These are phyloP conservation scores for Ypsolopha scabrella DNA, from an alignment of 2,888 invertebrate genomes.

Conservation along the genomic window DNA sequence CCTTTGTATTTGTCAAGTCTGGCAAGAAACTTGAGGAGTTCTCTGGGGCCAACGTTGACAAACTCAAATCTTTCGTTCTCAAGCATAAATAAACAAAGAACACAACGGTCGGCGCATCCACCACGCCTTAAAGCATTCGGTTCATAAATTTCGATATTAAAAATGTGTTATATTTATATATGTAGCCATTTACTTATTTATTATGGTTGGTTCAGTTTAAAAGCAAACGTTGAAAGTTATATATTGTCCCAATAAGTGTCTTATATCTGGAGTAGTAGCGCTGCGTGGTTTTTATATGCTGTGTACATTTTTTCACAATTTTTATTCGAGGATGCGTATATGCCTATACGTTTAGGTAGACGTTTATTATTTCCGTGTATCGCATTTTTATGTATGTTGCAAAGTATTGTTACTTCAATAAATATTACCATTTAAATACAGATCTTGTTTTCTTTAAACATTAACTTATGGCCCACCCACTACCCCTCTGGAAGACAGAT, in stretches of 20 bases:
- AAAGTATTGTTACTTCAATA: conserved; percentile 62
- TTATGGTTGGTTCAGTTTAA: too few species aligned
- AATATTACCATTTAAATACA: conserved; percentile 12
- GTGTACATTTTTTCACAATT: conserved; percentile 6
- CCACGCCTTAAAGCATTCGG: too few species aligned
- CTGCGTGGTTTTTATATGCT: neutral
- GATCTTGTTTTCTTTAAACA: too few species aligned
- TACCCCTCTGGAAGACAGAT: too few species aligned
- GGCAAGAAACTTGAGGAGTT: conserved; percentile 76
- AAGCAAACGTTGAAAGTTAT: too few species aligned
- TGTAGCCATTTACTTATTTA: too few species aligned
- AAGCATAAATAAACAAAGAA: conserved; percentile 62
- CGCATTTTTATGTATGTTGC: conserved; percentile 40
- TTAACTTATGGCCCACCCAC: too few species aligned
- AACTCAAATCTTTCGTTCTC: conserved; percentile 72
- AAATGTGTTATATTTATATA: too few species aligned
- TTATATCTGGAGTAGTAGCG: neutral
- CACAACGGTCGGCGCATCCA: too few species aligned
- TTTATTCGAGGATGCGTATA: neutral
- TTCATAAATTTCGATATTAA: too few species aligned
- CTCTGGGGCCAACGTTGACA: conserved; percentile 83
- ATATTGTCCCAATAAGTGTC: too few species aligned
- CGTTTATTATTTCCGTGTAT: neutral
- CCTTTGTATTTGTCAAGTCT: conserved; percentile 87
- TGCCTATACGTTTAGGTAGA: neutral